Evolutionary conservation across 1,140 invertebrate species (phyloP), one percentile per base, ranked within the genome.

Genomic region (Drosophila ogumai): DNA sequence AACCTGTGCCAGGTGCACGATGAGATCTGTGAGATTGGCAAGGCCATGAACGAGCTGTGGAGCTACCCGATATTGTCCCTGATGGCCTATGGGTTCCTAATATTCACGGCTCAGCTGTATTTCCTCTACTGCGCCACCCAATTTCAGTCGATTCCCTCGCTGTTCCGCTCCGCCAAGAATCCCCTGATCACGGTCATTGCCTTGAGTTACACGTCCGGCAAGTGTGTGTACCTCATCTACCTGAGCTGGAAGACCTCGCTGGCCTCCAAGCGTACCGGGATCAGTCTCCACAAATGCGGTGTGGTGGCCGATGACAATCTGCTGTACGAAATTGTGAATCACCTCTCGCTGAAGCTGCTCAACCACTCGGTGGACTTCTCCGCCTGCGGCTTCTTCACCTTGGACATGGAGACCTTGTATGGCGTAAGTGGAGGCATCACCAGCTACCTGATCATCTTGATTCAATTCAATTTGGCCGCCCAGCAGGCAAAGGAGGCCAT

Each of bases 341-440:
- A 93, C 46, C 66, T 93, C 36, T 93, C 92, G 8, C 67, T 93
- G 31, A 93, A 93, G 50, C 52, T 93, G 41, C 77, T 93, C 0
- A 93, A 93, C 72, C 92, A 93, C 64, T 81, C 90, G 13, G 82
- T 93, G 19, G 90, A 93, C 61, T 93, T 93, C 60, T 91, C 91
- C 0, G 92, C 92, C 31, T 93, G 92, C 41, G 92, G 92, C 7
- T 93, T 93, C 54, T 93, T 93, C 22, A 91, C 92, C 3, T 56
- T 93, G 55, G 92, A 93, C 52, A 93, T 93, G 92, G 91, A 91
- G 55, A 93, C 92, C 4, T 46, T 93, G 15, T 93, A 92, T 67
- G 87, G 91, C 1, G 92, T 92, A 31, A 91, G 90, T 46, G 92
- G 92, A 31, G 92, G 92, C 17, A 93, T 93, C 38, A 93, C 92